Conservation (phyloP, 2,113 vertebrate species). For the Heptranchias perlo region DNA sequence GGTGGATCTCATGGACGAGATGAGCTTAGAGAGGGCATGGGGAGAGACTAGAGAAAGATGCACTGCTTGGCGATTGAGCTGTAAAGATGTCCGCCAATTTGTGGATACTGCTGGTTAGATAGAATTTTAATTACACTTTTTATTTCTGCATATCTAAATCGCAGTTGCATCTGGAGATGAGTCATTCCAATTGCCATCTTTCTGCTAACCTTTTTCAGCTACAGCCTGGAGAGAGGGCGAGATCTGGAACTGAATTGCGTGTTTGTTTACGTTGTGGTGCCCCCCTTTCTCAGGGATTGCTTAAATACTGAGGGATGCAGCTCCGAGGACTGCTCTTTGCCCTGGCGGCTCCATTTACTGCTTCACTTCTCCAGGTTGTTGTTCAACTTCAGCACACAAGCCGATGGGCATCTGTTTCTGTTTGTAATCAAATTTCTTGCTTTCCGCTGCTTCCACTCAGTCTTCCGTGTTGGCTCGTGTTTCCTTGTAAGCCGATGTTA, state of each 20-base stretch:
- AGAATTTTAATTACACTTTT: background rate
- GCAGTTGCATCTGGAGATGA: background rate
- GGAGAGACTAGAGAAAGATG: background rate
- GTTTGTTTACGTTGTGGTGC: background rate
- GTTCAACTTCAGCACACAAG: background rate
- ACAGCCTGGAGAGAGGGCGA: too few species aligned
- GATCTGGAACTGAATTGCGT: background rate
- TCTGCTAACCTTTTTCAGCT: background rate
- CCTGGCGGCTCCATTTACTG: background rate
- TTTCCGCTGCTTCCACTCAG: background rate
- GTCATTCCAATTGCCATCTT: background rate
- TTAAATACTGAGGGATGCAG: background rate
- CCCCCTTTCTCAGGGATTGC: background rate
- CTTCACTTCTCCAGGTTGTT: background rate
- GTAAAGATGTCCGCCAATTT: background rate
- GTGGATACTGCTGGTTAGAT: background rate
- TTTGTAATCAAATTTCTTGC: background rate
- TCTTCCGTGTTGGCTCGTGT: background rate
- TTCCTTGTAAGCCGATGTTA: background rate
- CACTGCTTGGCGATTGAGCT: background rate
- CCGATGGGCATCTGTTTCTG: background rate
- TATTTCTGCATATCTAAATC: background rate
- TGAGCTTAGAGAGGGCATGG: background rate
- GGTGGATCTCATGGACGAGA: background rate
- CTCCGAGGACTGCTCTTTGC: background rate